phyloP scores from a whole-genome alignment of 2,888 invertebrate genomes.

The Formica aserva region DNA sequence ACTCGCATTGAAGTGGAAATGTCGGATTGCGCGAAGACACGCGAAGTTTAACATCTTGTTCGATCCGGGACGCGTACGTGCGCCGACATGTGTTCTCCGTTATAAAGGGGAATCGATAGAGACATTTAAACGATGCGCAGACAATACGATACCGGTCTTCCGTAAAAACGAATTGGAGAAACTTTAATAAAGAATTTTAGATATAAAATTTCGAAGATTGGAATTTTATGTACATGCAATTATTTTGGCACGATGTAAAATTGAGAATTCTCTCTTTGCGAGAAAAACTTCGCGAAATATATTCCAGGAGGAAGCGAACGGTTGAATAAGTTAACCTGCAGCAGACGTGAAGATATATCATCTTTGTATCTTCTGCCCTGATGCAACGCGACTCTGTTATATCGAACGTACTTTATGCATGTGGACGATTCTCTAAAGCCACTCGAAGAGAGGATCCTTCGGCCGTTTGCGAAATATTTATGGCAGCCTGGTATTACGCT shows the following conservation, averaged over 20 bases:
- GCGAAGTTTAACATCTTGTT: slow-evolving; percentile 54
- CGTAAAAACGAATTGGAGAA: background rate
- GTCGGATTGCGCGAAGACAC: slow-evolving; percentile 49
- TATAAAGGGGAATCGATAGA: slow-evolving; percentile 11
- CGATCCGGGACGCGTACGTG: slow-evolving; percentile 24
- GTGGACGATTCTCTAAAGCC: slow-evolving; percentile 34
- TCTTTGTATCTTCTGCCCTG: slow-evolving; percentile 5
- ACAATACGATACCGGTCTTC: background rate
- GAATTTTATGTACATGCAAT: background rate
- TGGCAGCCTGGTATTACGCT: slow-evolving; percentile 21
- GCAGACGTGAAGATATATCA: slow-evolving; percentile 28
- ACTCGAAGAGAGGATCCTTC: slow-evolving; percentile 43
- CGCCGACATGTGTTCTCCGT: slow-evolving; percentile 21
- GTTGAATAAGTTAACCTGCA: slow-evolving; percentile 40
- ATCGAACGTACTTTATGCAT: slow-evolving; percentile 38
- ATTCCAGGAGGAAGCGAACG: background rate
- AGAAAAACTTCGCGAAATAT: background rate
- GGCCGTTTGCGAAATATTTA: slow-evolving; percentile 43
- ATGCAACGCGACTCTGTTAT: slow-evolving; percentile 21
- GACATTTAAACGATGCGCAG: background rate
- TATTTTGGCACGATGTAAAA: background rate
- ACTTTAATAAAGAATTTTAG: too few species aligned
- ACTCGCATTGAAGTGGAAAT: slow-evolving; percentile 44
- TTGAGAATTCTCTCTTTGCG: background rate
- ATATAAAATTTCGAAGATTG: background rate